These are phyloP conservation scores for Xerus inauris DNA, from an alignment of 2,113 vertebrate genomes.

Conservation along the genomic window DNA sequence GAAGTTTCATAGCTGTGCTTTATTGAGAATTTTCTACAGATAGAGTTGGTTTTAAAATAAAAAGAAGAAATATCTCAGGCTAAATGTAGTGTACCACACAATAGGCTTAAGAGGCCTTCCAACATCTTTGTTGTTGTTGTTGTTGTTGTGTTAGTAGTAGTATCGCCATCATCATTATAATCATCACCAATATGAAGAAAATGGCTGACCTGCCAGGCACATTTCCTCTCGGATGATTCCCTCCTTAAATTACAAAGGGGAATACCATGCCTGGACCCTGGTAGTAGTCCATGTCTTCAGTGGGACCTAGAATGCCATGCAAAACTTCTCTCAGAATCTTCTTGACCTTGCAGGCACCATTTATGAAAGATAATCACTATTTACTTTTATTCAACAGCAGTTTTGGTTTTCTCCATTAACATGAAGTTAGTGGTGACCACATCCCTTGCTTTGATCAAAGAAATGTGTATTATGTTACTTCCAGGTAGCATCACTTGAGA, in stretches of 20 bases:
- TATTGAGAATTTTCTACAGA: background rate
- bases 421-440: background rate
- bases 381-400: background rate
- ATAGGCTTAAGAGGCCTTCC: background rate
- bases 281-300: background rate
- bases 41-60: background rate
- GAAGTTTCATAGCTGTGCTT: background rate
- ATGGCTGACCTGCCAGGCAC: background rate
- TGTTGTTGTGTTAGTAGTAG: background rate
- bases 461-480: background rate
- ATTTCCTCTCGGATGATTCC: background rate
- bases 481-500: background rate
- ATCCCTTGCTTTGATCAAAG: background rate
- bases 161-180: background rate
- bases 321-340: background rate
- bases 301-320: background rate
- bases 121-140: background rate
- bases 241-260: background rate
- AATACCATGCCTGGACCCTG: background rate
- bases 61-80: background rate
- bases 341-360: background rate
- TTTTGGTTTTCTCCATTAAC: background rate
- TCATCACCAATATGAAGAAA: background rate
- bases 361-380: background rate
- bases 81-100: background rate